Evolutionary conservation across 2,888 invertebrate genomes (phyloP).

Genomic region (Drosophila bunnanda): DNA sequence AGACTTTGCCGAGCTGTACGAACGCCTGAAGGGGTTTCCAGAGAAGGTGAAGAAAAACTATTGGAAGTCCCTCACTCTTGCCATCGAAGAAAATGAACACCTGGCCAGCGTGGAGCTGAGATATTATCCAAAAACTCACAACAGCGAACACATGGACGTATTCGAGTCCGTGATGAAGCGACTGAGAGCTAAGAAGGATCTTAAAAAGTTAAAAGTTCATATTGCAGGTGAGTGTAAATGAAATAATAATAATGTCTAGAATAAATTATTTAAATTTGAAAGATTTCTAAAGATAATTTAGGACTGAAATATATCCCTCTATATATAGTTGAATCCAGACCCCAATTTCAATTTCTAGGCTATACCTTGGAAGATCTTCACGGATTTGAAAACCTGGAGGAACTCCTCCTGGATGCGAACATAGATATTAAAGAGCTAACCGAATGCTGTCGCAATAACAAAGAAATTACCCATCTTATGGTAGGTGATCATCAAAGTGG

Average conservation of each 20-base stretch:
- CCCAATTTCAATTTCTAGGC: background rate
- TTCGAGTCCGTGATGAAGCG: constrained; percentile 8
- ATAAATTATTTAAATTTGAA: too few relatives aligned
- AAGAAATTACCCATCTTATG: background rate
- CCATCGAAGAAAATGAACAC: background rate
- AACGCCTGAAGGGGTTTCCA: background rate
- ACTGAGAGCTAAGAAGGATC: background rate
- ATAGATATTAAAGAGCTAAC: constrained; percentile 7
- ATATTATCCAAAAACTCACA: background rate
- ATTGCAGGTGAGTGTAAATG: background rate
- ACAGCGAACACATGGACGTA: constrained; percentile 10
- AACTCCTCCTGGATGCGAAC: background rate
- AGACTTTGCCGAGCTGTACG: constrained; percentile 3
- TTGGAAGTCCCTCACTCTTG: background rate
- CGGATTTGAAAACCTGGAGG: constrained; percentile 3
- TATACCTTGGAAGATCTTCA: constrained; percentile 4
- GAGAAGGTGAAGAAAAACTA: background rate
- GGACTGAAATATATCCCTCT: too few relatives aligned
- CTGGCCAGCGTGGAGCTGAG: background rate
- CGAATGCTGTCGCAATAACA: background rate
- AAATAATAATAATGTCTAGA: background rate
- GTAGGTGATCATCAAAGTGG: background rate
- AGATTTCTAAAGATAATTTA: background rate
- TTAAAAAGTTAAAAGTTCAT: background rate
- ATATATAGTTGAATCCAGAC: too few relatives aligned